Percentiles rank a stretch among this genome's conserved stretches.
Evolutionary conservation across 2,888 invertebrate genomes (phyloP).

Genomic region (Nephrocerus scutellatus): DNA sequence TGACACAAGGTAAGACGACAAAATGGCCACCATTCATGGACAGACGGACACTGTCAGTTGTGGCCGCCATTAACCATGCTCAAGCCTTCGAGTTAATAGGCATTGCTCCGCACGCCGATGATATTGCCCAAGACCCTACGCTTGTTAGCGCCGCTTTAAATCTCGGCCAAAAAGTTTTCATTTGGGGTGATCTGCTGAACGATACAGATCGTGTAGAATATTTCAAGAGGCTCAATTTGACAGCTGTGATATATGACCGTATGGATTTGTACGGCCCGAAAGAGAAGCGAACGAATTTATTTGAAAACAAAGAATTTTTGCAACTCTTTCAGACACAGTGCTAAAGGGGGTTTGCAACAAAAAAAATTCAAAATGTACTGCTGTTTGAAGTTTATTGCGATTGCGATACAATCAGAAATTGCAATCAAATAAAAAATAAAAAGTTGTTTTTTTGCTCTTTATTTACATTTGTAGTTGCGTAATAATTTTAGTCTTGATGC

Average conservation of each 20-base stretch:
- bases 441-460: too few relatives aligned
- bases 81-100: conserved; percentile 77
- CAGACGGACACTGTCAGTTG: conserved; percentile 70
- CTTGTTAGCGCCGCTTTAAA: conserved; percentile 63
- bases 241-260: conserved; percentile 93
- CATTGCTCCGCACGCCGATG: conserved; percentile 87
- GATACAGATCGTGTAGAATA: conserved; percentile 70
- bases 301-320: conserved; percentile 28
- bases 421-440: too few relatives aligned
- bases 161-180: conserved; percentile 78
- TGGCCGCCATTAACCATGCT: conserved; percentile 76
- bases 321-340: conserved; percentile 34
- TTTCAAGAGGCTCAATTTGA: conserved; percentile 78
- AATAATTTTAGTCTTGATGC: too few relatives aligned
- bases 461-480: too few relatives aligned
- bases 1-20: conserved; percentile 49
- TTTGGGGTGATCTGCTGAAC: conserved; percentile 94
- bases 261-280: conserved; percentile 51
- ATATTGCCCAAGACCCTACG: conserved; percentile 64
- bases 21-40: conserved; percentile 68
- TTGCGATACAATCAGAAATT: too few relatives aligned
- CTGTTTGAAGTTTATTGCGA: too few relatives aligned
- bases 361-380: too few relatives aligned
- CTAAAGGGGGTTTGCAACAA: too few relatives aligned
- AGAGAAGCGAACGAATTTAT: conserved; percentile 33